Conservation (phyloP, 2,888 invertebrate species). For the Spodoptera exigua region DNA sequence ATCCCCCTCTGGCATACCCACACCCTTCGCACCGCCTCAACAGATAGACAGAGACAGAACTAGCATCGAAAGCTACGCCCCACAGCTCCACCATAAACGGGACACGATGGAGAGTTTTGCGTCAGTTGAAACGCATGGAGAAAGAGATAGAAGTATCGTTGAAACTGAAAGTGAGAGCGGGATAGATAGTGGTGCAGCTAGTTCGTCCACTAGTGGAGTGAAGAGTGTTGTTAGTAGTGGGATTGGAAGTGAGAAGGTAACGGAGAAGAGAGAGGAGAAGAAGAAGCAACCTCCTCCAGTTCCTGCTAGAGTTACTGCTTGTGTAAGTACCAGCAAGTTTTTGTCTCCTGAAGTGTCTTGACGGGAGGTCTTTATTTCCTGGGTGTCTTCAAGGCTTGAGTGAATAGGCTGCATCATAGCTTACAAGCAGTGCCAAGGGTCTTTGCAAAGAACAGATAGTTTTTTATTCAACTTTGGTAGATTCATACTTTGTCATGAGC, state of each 20-base stretch:
- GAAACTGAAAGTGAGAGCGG: constrained; percentile 42
- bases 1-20: constrained; percentile 40
- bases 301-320: constrained; percentile 62
- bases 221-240: constrained; percentile 34
- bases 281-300: constrained; percentile 67
- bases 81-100: constrained; percentile 10
- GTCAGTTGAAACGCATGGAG: constrained; percentile 39
- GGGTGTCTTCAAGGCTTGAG: no score
- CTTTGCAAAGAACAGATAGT: no score
- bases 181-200: constrained; percentile 40
- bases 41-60: constrained; percentile 52
- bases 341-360: no score
- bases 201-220: constrained; percentile 38
- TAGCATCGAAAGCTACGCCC: constrained; percentile 39
- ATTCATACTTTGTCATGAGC: no score
- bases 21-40: constrained; percentile 30
- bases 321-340: no score
- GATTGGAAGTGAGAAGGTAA: constrained; percentile 10
- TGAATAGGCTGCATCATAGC: no score
- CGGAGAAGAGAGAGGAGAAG: constrained; percentile 19
- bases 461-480: no score
- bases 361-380: no score
- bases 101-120: constrained; percentile 34
- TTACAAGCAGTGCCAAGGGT: no score
- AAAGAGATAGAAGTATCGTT: constrained; percentile 39